phyloP scores from a whole-genome alignment of 1,140 invertebrate species.

The Heliothis subflexa region DNA sequence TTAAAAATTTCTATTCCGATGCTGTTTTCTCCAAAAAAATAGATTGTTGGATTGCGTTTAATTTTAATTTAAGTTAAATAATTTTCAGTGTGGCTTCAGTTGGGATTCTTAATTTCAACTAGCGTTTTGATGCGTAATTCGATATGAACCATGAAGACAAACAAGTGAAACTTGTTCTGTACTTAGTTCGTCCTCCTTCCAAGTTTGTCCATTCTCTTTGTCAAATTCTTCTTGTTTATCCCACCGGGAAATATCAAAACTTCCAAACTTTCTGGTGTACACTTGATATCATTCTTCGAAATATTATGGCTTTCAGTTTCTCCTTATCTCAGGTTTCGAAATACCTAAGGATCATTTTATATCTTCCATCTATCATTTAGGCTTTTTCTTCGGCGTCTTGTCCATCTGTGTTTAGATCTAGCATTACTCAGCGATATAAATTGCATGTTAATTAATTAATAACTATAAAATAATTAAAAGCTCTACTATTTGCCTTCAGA shows the following conservation, averaged over 20 bases:
- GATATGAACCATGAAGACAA: slow-evolving; percentile 6
- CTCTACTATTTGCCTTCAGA: slow-evolving; percentile 47
- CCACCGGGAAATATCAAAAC: slow-evolving; percentile 20
- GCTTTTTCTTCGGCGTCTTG: slow-evolving; percentile 44
- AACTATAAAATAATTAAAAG: slow-evolving; percentile 45
- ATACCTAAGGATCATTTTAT: slow-evolving; percentile 36
- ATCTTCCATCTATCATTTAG: slow-evolving; percentile 48
- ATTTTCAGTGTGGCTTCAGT: slow-evolving; percentile 6
- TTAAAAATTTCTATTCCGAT: slow-evolving; percentile 7
- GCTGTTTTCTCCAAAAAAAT: background rate
- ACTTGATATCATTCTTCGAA: slow-evolving; percentile 23
- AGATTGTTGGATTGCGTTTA: background rate
- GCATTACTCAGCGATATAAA: slow-evolving; percentile 39
- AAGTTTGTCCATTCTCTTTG: slow-evolving; percentile 8
- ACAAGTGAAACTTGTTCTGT: slow-evolving; percentile 31
- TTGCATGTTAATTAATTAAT: slow-evolving; percentile 47
- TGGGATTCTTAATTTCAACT: background rate
- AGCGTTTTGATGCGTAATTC: slow-evolving; percentile 14
- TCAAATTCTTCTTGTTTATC: slow-evolving; percentile 13
- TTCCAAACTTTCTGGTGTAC: slow-evolving; percentile 10
- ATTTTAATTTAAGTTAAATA: slow-evolving; percentile 15
- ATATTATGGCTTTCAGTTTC: slow-evolving; percentile 11
- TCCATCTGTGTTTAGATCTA: slow-evolving; percentile 48
- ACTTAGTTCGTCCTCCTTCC: background rate
- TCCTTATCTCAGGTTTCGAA: background rate